Evolutionary conservation across 1,140 invertebrate genomes (phyloP), one percentile per base, ranked within the genome.

Genomic region (Phymorhynchus buccinoides): DNA sequence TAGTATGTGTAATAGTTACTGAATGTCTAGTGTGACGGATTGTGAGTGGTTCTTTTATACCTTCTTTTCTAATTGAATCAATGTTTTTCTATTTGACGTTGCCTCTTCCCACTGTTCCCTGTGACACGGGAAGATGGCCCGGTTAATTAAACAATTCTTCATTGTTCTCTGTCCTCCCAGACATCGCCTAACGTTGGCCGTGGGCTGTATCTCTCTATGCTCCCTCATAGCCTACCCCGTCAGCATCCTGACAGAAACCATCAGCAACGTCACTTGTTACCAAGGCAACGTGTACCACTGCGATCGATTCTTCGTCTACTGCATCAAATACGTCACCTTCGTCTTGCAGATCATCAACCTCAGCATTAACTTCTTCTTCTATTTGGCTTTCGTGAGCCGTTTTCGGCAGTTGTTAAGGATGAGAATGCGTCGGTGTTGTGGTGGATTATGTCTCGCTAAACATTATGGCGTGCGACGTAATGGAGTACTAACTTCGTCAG

Each of bases 321-420:
- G 35, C 37, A 30, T 75, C 73, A 75, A 75, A 37, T 75, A 22
- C 73, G 32, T 41, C 73, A 75, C 73, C 73, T 75, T 75, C 73
- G 2, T 75, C 27, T 39, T 75, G 7, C 73, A 75, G 73, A 37
- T 75, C 35, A 75, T 75, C 73, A 75, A 75, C 73, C 73, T 75
- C 37, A 16, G 73, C 73, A 27, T 75, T 39, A 75, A 75, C 73
- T 75, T 75, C 37, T 35, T 75, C 73, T 75, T 75, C 73, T 75
- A 75, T 39, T 4, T 41, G 9, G 73, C 37, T 16, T 75, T 75
- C 37, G 37, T 27, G 37, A 37, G 32, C 18, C 35, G 37, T 16
- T 75, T 75, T 27, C 35, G 73, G 37, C 73, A 75, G 35, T 6
- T 75, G 73, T 30, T 75, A 16, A 6, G 3, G 37, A 3, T 27